These are phyloP conservation scores for Phyllotis vaccarum DNA, from an alignment of 2,797 vertebrate genomes.

Conservation along the genomic window DNA sequence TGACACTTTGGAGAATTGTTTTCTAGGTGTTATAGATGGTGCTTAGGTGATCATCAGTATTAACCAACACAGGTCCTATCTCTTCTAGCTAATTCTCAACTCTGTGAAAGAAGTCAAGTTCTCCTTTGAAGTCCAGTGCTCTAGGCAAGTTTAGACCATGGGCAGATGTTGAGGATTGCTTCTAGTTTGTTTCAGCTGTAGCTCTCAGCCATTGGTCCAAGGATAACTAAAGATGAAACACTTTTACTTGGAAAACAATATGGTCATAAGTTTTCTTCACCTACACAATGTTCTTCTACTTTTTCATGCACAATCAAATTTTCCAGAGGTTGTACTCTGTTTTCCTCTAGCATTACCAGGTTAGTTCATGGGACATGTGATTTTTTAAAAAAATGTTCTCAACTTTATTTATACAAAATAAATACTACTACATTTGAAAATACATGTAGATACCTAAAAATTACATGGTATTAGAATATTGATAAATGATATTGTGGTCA, in stretches of 20 bases:
- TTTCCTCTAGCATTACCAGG: background rate
- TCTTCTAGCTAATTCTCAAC: background rate
- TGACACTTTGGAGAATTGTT: background rate
- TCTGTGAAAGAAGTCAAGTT: background rate
- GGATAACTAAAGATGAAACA: no score
- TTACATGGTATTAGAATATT: background rate
- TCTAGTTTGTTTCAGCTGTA: background rate
- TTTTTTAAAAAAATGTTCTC: background rate
- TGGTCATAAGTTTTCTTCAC: background rate
- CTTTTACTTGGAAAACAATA: background rate
- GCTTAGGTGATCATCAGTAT: background rate
- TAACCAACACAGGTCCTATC: background rate
- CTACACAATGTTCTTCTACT: background rate
- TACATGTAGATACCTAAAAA: background rate
- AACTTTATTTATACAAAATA: background rate
- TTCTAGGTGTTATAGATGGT: background rate
- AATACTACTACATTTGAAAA: background rate
- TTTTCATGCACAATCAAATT: no score
- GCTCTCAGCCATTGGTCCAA: background rate
- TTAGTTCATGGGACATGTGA: background rate
- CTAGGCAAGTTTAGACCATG: background rate
- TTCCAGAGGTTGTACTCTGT: background rate
- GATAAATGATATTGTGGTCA: background rate
- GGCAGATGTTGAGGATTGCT: no score
- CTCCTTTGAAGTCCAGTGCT: background rate